Percentiles rank a stretch among this genome's conserved stretches.
Evolutionary conservation across 2,113 vertebrate species (phyloP).

Genomic region (Sula dactylatra): DNA sequence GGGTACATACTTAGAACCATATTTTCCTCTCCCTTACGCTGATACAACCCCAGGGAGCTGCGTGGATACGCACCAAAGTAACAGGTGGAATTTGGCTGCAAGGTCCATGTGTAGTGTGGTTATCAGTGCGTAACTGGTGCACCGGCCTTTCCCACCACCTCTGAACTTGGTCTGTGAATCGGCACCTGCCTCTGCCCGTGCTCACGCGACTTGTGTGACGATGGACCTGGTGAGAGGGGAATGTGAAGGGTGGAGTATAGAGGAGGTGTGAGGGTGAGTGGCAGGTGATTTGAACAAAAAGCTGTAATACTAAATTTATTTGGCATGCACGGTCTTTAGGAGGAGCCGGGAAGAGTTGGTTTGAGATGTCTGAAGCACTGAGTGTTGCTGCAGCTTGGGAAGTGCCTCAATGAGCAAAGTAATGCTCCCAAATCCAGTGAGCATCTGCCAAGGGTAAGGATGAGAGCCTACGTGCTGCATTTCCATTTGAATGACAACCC

Average conservation of each 20-base stretch:
- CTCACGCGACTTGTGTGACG: rapidly evolving
- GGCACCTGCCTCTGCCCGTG: neutral
- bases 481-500: neutral
- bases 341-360: neutral
- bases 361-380: neutral
- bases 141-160: neutral
- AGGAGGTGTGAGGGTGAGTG: neutral
- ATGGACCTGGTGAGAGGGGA: neutral
- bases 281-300: neutral
- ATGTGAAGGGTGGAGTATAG: neutral
- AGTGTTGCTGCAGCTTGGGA: neutral
- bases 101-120: neutral
- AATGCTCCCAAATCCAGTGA: neutral
- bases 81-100: neutral
- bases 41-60: neutral
- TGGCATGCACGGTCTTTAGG: neutral
- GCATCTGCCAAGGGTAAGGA: neutral
- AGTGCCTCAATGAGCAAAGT: neutral
- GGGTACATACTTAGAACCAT: neutral
- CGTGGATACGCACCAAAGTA: neutral
- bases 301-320: neutral
- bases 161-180: neutral
- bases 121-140: neutral
- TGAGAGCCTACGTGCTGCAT: neutral
- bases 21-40: neutral